These are phyloP conservation scores for Pedicia rivosa DNA, from an alignment of 2,888 invertebrate species.

Conservation along the genomic window DNA sequence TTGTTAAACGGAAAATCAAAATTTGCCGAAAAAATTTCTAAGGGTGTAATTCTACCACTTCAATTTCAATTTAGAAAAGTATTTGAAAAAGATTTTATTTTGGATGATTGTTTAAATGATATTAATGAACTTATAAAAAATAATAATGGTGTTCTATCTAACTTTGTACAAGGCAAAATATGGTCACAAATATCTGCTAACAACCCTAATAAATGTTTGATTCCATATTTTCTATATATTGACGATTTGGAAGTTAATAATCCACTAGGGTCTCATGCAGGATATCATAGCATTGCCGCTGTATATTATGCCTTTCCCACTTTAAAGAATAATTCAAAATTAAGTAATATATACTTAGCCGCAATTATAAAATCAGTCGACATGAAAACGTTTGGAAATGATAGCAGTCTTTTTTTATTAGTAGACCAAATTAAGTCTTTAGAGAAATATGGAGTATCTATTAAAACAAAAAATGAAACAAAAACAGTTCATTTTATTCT, in stretches of 20 bases:
- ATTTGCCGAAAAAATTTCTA: neutral
- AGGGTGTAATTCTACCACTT: neutral
- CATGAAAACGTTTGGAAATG: slow-evolving; percentile 3
- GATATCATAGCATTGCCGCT: neutral
- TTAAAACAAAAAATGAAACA: neutral
- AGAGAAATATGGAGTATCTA: neutral
- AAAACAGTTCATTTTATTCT: neutral
- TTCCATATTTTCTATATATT: slow-evolving; percentile 1
- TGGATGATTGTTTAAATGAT: neutral
- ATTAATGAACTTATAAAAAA: neutral
- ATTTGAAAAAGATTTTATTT: neutral
- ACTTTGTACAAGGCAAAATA: neutral
- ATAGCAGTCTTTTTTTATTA: neutral
- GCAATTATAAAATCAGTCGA: neutral
- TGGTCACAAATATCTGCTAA: neutral
- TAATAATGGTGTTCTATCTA: neutral
- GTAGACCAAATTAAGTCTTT: slow-evolving; percentile 1
- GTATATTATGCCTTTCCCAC: slow-evolving; percentile 1
- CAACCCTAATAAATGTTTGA: neutral
- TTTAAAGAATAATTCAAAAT: neutral
- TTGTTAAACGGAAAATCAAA: neutral
- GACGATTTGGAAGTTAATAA: slow-evolving; percentile 2
- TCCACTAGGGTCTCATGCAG: neutral
- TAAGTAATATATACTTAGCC: neutral
- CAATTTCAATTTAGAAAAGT: neutral